These are phyloP conservation scores for Dryadula phaetusa DNA, from an alignment of 2,888 invertebrate genomes.

Conservation along the genomic window DNA sequence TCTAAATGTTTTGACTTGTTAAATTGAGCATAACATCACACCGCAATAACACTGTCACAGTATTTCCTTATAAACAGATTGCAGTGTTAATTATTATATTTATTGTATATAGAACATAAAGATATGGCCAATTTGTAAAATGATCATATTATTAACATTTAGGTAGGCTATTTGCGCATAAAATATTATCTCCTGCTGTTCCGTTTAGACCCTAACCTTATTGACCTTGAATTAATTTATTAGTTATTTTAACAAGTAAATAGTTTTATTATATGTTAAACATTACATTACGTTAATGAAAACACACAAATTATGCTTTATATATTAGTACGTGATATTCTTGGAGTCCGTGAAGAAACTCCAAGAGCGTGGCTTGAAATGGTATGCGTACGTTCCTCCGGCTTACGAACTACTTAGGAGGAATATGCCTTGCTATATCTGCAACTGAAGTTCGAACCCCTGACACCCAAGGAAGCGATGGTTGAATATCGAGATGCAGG, in stretches of 20 bases:
- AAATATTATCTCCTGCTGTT: slow-evolving; percentile 25
- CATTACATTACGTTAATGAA: background rate
- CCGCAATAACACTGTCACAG: background rate
- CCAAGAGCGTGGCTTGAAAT: too few relatives aligned
- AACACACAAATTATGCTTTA: background rate
- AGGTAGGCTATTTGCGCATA: slow-evolving; percentile 16
- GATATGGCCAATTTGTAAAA: slow-evolving; percentile 31
- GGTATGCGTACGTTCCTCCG: too few relatives aligned
- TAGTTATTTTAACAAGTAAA: background rate
- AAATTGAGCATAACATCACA: too few relatives aligned
- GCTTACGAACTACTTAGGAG: too few relatives aligned
- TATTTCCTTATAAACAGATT: slow-evolving; percentile 2
- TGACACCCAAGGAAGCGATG: too few relatives aligned
- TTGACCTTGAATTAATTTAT: slow-evolving; percentile 1
- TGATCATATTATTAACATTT: slow-evolving; percentile 29
- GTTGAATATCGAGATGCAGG: too few relatives aligned
- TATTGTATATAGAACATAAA: background rate
- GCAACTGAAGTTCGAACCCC: too few relatives aligned
- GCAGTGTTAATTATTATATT: background rate
- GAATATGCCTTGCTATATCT: too few relatives aligned
- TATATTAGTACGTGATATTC: too few relatives aligned
- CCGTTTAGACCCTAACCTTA: slow-evolving; percentile 20
- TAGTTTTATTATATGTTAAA: too few relatives aligned
- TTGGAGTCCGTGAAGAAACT: too few relatives aligned
- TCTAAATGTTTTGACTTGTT: too few relatives aligned